Evolutionary conservation across 1,140 invertebrate genomes (phyloP).

Genomic region (Penaeus indicus): DNA sequence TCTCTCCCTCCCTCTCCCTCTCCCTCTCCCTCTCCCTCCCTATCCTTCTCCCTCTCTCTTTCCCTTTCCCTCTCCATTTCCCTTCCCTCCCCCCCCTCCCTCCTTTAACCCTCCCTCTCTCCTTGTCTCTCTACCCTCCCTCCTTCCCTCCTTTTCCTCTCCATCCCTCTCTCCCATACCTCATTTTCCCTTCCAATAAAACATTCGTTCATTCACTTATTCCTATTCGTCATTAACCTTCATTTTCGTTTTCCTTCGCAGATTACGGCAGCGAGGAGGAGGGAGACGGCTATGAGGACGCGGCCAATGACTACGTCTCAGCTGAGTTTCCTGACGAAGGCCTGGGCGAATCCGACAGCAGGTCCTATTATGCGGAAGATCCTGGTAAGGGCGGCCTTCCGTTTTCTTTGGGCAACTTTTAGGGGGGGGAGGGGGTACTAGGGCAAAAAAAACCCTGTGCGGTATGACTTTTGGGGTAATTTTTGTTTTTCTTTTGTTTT

Average conservation of each 20-base stretch:
- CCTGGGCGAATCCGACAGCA: slow-evolving; percentile 62
- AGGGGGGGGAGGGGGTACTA: too few species aligned
- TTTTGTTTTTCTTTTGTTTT: too few species aligned
- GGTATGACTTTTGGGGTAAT: too few species aligned
- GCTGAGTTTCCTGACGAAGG: slow-evolving; percentile 65
- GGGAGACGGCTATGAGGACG: slow-evolving; percentile 48
- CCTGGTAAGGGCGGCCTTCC: slow-evolving; percentile 52
- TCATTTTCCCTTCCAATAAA: not conserved
- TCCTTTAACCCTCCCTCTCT: not conserved
- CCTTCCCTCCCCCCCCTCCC: not conserved
- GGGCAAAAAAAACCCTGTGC: too few species aligned
- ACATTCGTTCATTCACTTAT: not conserved
- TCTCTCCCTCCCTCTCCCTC: not conserved
- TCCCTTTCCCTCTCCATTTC: not conserved
- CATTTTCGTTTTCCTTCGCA: not conserved
- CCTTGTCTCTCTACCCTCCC: too few species aligned
- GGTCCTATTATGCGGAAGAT: slow-evolving; percentile 65
- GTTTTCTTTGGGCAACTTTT: too few species aligned
- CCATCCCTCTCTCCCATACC: not conserved
- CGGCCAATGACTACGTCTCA: slow-evolving; percentile 52
- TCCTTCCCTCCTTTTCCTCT: too few species aligned
- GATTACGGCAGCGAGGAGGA: slow-evolving; percentile 63
- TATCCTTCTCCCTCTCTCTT: not conserved
- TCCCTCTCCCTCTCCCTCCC: not conserved
- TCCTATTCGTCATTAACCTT: not conserved